Base-by-base conservation (phyloP, 2,797 vertebrate species). In the Picus viridis region DNA sequence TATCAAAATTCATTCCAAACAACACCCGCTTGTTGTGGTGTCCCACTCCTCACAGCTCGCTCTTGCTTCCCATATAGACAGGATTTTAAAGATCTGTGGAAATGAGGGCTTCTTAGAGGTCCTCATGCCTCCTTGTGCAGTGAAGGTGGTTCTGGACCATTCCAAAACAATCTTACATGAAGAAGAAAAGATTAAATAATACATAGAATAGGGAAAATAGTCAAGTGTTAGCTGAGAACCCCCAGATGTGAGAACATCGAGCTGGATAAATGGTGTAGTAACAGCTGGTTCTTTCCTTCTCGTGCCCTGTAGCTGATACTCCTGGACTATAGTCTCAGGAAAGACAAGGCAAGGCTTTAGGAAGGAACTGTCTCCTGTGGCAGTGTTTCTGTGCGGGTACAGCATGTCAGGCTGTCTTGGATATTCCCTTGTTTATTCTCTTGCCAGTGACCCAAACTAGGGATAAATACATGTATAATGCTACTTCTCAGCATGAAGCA, bases 21-120 rank as follows among this genome's bases (percentile, higher is more conserved):
- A 83, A 27, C 43, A 84, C 5, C 23, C 2, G 1, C n/a, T 58
- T 45, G 8, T 61, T 26, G 6, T 49, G 12, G 2, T 64, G 51
- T 4, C 26, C 45, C 12, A 6, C 13, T 89, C 23, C 32, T 77
- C 47, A 30, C 34, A 57, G 7, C 41, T 59, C 43, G 2, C 10
- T 79, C 10, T 29, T 0, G 0, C 34, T 54, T 67, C 13, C 32
- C 14, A 2, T 53, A 6, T 4, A 12, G 54, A 59, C n/a, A 59
- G 30, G 16, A 41, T 75, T 90, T 81, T 59, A n/a, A 75, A 89
- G 51, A 4, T 78, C 7, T 63, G 6, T 36, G 30, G 18, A 69
- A 53, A 3, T 14, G 20, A 43, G 39, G 47, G 11, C 12, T 86
- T 62, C 47, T 26, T 57, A 32, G 29, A 34, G n/a, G 34, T 73